A percentile compares a stretch with the other conserved stretches of the same genome.
Evolutionary conservation across 2,797 vertebrate species (phyloP).

Genomic region (Naso thynnoides): DNA sequence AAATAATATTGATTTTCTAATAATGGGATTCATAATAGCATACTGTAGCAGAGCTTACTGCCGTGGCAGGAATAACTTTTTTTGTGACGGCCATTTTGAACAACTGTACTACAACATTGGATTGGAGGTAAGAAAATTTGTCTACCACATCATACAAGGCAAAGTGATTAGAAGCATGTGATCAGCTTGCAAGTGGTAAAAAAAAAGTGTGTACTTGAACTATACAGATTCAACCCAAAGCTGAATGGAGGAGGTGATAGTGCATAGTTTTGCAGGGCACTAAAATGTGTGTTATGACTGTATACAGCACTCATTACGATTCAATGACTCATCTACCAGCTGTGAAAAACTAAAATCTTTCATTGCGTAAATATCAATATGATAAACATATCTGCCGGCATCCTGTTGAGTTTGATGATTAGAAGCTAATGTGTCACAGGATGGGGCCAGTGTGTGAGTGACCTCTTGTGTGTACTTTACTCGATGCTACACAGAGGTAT

Average conservation of each 20-base stretch:
- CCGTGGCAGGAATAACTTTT: slow-evolving; percentile 50
- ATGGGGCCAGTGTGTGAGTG: slow-evolving; percentile 40
- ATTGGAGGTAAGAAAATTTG: slow-evolving; percentile 59
- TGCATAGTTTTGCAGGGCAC: slow-evolving; percentile 87
- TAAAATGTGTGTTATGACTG: slow-evolving; percentile 76
- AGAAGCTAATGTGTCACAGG: slow-evolving; percentile 82
- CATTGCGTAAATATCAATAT: slow-evolving; percentile 86
- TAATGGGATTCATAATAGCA: slow-evolving; percentile 49
- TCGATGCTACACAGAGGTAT: slow-evolving; percentile 63
- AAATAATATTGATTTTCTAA: slow-evolving; percentile 50
- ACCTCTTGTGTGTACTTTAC: slow-evolving; percentile 61
- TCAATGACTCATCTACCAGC: slow-evolving; percentile 74
- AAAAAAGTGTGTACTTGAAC: slow-evolving; percentile 56
- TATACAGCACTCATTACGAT: slow-evolving; percentile 78
- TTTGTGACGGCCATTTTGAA: slow-evolving; percentile 64
- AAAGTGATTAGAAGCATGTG: slow-evolving; percentile 55
- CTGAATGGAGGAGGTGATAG: slow-evolving; percentile 66
- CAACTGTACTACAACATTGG: slow-evolving; percentile 54
- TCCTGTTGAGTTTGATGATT: slow-evolving; percentile 70
- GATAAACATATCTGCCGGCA: slow-evolving; percentile 85
- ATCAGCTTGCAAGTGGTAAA: slow-evolving; percentile 51
- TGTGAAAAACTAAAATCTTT: slow-evolving; percentile 77
- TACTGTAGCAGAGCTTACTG: slow-evolving; percentile 48
- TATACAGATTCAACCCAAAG: slow-evolving; percentile 66
- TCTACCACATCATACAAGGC: slow-evolving; percentile 53